These are phyloP conservation scores for Tridacna crocea DNA, from an alignment of 2,888 invertebrate genomes.

Conservation along the genomic window DNA sequence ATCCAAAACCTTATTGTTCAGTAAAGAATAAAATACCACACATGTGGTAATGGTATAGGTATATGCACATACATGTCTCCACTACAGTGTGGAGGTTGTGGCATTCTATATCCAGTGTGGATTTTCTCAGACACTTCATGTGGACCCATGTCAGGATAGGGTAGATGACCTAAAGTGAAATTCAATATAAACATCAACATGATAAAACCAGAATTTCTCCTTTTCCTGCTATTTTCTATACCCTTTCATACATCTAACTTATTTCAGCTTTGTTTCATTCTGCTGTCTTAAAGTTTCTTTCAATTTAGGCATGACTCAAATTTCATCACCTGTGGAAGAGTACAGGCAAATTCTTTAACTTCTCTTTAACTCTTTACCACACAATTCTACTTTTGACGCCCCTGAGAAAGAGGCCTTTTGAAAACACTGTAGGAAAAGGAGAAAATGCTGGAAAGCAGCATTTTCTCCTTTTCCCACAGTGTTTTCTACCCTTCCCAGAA, in stretches of 20 bases:
- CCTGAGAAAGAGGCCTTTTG: too few species aligned
- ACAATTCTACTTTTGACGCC: too few species aligned
- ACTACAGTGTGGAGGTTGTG: slow-evolving; percentile 96
- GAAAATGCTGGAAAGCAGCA: too few species aligned
- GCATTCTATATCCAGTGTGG: slow-evolving; percentile 93
- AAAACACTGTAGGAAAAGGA: too few species aligned
- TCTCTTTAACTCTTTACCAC: too few species aligned
- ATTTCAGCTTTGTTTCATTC: too few species aligned
- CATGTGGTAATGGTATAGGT: neutral
- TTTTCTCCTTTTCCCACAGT: too few species aligned
- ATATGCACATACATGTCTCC: slow-evolving; percentile 89
- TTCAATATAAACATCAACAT: neutral
- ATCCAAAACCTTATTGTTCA: too few species aligned
- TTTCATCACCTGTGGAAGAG: too few species aligned
- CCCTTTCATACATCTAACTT: neutral
- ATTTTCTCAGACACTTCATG: slow-evolving; percentile 94
- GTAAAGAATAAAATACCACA: too few species aligned
- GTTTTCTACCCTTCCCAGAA: too few species aligned
- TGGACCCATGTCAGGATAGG: slow-evolving; percentile 96
- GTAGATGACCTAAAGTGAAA: slow-evolving; percentile 91
- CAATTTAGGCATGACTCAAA: neutral
- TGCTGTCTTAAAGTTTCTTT: neutral
- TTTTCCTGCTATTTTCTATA: neutral
- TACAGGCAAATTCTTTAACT: too few species aligned
- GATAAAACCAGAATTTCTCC: neutral